These are phyloP conservation scores for Anthoscopus minutus DNA, from an alignment of 2,113 vertebrate species.

Conservation along the genomic window DNA sequence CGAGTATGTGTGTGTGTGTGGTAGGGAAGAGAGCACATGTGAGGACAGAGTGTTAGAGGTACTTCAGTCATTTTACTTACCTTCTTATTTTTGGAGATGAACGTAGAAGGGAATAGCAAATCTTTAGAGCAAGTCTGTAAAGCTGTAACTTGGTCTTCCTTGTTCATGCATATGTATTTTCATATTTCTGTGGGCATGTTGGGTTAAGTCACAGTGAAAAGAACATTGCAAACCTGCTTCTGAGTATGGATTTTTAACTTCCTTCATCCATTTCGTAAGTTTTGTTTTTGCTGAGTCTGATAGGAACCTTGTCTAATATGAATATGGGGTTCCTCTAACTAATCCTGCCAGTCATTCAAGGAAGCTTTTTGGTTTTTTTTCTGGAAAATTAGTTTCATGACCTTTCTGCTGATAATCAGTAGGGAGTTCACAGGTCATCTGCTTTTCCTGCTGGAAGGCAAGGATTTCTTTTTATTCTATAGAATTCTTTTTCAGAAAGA, in stretches of 20 bases:
- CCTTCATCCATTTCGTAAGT: neutral
- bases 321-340: neutral
- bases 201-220: neutral
- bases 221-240: neutral
- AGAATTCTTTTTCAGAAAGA: neutral
- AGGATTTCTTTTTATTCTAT: neutral
- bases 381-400: neutral
- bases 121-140: neutral
- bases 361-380: neutral
- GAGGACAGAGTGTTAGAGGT: neutral
- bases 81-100: neutral
- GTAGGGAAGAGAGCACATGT: rapidly evolving
- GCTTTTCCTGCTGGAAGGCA: neutral
- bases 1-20: neutral
- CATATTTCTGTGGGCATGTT: neutral
- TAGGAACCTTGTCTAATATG: neutral
- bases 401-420: neutral
- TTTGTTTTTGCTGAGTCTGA: neutral
- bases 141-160: neutral
- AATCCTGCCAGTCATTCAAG: neutral
- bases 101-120: neutral
- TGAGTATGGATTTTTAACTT: neutral
- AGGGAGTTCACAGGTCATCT: neutral
- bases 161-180: neutral
- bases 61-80: neutral